These are phyloP conservation scores for Aleiodes alternator DNA, from an alignment of 2,888 invertebrate species.

Conservation along the genomic window DNA sequence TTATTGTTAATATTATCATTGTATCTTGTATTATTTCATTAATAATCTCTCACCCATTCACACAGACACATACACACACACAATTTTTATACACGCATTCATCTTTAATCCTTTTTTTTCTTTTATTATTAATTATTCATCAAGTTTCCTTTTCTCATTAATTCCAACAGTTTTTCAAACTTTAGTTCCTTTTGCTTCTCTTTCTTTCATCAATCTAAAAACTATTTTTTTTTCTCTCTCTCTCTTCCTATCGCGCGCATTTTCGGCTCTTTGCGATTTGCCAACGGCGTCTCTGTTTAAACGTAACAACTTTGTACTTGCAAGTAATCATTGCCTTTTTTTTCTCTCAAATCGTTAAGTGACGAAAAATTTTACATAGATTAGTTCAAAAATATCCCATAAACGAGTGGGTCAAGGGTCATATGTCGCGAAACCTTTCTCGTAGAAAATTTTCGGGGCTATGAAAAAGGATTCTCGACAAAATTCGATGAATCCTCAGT, in stretches of 20 bases:
- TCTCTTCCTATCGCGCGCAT: slow-evolving; percentile 43
- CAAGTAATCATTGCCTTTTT: slow-evolving; percentile 55
- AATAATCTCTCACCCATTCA: slow-evolving; percentile 34
- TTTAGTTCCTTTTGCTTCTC: slow-evolving; percentile 35
- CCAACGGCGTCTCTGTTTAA: slow-evolving; percentile 47
- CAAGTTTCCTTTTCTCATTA: slow-evolving; percentile 46
- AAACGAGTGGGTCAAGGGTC: too few relatives aligned
- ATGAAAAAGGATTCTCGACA: too few relatives aligned
- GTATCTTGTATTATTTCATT: slow-evolving; percentile 44
- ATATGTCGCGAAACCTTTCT: too few relatives aligned
- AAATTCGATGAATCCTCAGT: too few relatives aligned
- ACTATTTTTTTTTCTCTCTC: slow-evolving; percentile 1
- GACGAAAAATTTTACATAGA: not conserved
- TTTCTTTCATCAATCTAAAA: slow-evolving; percentile 38
- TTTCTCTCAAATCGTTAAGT: slow-evolving; percentile 3
- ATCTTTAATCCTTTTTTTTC: slow-evolving; percentile 57
- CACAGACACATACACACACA: slow-evolving; percentile 30
- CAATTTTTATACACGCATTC: slow-evolving; percentile 50
- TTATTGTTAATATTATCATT: slow-evolving; percentile 45
- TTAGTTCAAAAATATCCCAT: too few relatives aligned
- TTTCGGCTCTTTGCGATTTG: slow-evolving; percentile 33
- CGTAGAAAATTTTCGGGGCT: too few relatives aligned
- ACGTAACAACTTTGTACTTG: slow-evolving; percentile 60
- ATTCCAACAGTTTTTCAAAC: slow-evolving; percentile 39
- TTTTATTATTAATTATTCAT: slow-evolving; percentile 50